These are phyloP conservation scores for Drosophila basisetae DNA, from an alignment of 2,888 invertebrate species.

Conservation along the genomic window DNA sequence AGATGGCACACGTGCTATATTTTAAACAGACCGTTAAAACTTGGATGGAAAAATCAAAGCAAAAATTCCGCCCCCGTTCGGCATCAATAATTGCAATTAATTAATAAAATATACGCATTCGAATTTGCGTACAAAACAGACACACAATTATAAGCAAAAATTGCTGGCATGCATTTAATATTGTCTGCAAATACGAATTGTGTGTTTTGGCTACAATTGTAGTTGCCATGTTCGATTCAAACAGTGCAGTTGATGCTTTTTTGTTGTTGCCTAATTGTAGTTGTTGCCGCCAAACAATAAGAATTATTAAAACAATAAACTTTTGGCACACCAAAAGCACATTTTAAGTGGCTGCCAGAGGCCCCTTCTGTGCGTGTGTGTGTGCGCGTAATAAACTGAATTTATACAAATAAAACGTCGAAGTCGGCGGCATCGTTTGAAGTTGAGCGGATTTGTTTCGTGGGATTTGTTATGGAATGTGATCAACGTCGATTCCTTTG, in stretches of 20 bases:
- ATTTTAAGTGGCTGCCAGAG: slow-evolving; percentile 70
- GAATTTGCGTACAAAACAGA: slow-evolving; percentile 13
- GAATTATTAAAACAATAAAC: slow-evolving; percentile 80
- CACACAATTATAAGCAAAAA: slow-evolving; percentile 68
- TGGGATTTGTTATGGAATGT: slow-evolving; percentile 62
- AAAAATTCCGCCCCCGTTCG: slow-evolving; percentile 45
- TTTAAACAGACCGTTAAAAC: slow-evolving; percentile 16
- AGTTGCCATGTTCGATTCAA: slow-evolving; percentile 62
- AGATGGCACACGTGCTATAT: slow-evolving; percentile 22
- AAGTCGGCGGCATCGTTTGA: slow-evolving; percentile 55
- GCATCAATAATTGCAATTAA: slow-evolving; percentile 69
- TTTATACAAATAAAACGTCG: slow-evolving; percentile 75
- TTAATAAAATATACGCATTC: slow-evolving; percentile 61
- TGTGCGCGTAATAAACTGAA: slow-evolving; percentile 69
- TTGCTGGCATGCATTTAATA: slow-evolving; percentile 56
- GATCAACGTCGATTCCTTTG: slow-evolving; percentile 52
- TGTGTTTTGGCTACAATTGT: slow-evolving; percentile 28
- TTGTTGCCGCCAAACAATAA: slow-evolving; percentile 60
- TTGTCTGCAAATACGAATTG: slow-evolving; percentile 20
- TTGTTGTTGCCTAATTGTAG: slow-evolving; percentile 16
- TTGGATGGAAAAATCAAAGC: slow-evolving; percentile 11
- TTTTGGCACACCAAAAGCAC: slow-evolving; percentile 58
- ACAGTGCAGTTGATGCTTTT: slow-evolving; percentile 57
- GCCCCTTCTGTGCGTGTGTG: slow-evolving; percentile 16
- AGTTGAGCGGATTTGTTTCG: slow-evolving; percentile 61